Base-by-base conservation (phyloP, 2,113 vertebrate genomes). In the Varanus komodoensis region DNA sequence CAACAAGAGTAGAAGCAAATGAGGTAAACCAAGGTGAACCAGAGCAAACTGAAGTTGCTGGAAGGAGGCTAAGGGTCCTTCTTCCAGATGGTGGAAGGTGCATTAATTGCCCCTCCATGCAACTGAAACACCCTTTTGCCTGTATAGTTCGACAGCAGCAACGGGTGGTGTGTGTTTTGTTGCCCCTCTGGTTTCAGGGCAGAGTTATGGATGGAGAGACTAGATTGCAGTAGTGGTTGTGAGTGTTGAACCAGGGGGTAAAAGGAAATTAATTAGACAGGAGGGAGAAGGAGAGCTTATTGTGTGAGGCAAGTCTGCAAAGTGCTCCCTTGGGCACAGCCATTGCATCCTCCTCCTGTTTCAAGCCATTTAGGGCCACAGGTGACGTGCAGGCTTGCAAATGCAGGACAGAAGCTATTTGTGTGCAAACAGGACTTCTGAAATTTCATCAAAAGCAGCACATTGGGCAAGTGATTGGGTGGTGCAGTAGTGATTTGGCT, bases 91-190 rank as follows among this genome's bases (percentile, higher is more conserved):
- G 38, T 44, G 69, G 52, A 73, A 89, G 21, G 67, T 73, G 25
- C 50, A 17, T 89, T 82, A 73, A 89, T 89, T 74, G 61, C 87
- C 79, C 32, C n/a, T 82, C 61, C 73, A 89, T 89, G 87, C 68
- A 82, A 34, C 73, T 82, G 73, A 52, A 74, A 23, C n/a, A 57
- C 21, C 68, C 27, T 54, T 15, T 82, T 69, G 25, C n/a, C 68
- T 23, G 73, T 50, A 89, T 1, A 61, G 79, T 81, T 68, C 34
- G 61, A 82, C 14, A 34, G 19, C 38, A 9, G 8, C 8, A 48
- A 23, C 7, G 17, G 19, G 29, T 68, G 17, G 2, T 44, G 9
- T 61, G 32, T 15, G 17, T 8, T 8, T 6, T 19, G 3, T 64
- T 64, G 2, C 17, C 19, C 61, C 29, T 19, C 68, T 32, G 29